Evolutionary conservation across 2,797 vertebrate species (phyloP), one percentile per base, ranked within the genome.

Genomic region (Bradypus variegatus): DNA sequence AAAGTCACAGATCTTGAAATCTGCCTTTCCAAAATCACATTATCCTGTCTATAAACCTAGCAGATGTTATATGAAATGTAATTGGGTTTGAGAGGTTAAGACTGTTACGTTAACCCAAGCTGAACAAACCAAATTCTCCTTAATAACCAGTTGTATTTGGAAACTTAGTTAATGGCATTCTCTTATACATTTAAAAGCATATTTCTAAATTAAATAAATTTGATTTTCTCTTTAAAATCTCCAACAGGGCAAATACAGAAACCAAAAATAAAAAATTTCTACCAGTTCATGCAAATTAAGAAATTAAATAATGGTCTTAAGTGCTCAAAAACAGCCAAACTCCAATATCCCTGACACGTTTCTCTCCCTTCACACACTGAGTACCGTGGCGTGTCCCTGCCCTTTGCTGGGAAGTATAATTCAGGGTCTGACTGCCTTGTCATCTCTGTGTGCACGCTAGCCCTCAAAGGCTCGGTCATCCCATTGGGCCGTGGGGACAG

Each of bases 291-390:
- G 3, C 4, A 45, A 55, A 45, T 11, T 19, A n/a, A 73, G 29
- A 15, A 13, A 23, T 23, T 19, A 79, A 38, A 7, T 1, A 0
- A 33, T 1, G 15, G 9, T 7, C 79, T 19, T 5, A 2, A 2
- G 1, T 31, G 45, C 62, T 36, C 75, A 48, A n/a, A 25, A 3
- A 16, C 31, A 19, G 11, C 25, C 8, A 1, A 31, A 33, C 23
- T 23, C 15, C 19, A 3, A 3, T 38, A 41, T 65, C 50, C n/a
- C 45, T 21, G 58, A 15, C 21, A 9, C 0, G 0, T 0, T 10
- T 45, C 15, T 3, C 18, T 25, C 8, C 1, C 55, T 53, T 58
- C 58, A 21, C 58, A 58, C 16, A 41, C 21, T 1, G 58, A 58
- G 58, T 8, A 58, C 58, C 6, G 21, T 21, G 16, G 58, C 6